Conservation (phyloP, 2,113 vertebrate genomes). For the Anas platyrhynchos region DNA sequence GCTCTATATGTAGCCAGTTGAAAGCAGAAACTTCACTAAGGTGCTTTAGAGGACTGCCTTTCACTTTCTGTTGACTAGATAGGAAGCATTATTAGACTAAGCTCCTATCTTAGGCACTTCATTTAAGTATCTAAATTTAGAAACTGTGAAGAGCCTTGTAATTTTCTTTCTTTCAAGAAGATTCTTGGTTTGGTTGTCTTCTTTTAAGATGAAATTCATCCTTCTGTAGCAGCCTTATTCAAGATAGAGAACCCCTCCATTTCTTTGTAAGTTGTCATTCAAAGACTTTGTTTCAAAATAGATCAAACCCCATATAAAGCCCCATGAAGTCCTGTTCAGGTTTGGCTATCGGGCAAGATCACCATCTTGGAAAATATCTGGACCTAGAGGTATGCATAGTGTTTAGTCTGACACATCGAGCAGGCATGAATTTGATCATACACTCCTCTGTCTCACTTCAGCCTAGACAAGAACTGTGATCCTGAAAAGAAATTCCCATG, state of each 20-base stretch:
- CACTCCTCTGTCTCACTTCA: not conserved
- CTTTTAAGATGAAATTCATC: not conserved
- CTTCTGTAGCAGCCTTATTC: not conserved
- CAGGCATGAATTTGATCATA: not conserved
- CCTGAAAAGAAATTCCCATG: not conserved
- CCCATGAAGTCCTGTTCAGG: not conserved
- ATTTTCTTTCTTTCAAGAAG: not conserved
- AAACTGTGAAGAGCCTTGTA: not conserved
- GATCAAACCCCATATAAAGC: not conserved
- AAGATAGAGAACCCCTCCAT: not conserved
- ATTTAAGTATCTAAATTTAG: not conserved
- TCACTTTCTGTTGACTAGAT: not conserved
- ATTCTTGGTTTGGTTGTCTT: not conserved
- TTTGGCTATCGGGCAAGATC: not conserved
- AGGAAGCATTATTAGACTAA: not conserved
- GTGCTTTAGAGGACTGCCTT: not conserved
- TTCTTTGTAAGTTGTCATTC: not conserved
- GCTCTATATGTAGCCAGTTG: not conserved
- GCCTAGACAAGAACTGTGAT: not conserved
- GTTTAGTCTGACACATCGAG: not conserved
- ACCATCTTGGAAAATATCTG: not conserved
- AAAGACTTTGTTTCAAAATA: not conserved
- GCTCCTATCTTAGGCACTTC: not conserved
- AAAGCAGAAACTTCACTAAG: not conserved
- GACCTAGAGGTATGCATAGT: not conserved